phyloP scores from a whole-genome alignment of 2,113 vertebrate species.

The human (Homo sapiens) region DNA sequence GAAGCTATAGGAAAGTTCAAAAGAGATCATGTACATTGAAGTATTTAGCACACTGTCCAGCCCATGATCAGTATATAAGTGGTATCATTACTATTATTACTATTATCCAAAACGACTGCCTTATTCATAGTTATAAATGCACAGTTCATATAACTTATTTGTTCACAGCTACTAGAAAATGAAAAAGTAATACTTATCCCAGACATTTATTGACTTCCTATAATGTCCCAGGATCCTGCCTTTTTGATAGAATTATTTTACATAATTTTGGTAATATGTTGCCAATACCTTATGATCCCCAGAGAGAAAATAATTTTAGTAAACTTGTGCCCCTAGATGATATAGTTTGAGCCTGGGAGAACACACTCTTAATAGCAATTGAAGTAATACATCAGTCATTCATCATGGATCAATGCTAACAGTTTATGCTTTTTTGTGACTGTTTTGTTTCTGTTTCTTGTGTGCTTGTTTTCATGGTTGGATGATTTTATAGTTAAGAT shows the following conservation, averaged over 20 bases:
- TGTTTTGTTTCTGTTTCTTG: not conserved
- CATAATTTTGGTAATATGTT: not conserved
- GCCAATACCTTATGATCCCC: not conserved
- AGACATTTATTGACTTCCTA: not conserved
- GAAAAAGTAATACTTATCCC: not conserved
- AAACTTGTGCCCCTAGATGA: not conserved
- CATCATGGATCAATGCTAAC: not conserved
- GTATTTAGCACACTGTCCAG: not conserved
- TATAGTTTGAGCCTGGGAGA: not conserved
- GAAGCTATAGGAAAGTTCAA: not conserved
- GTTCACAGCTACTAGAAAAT: not conserved
- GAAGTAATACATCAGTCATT: not conserved
- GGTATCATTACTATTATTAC: not conserved
- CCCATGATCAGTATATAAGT: not conserved
- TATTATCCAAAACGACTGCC: not conserved
- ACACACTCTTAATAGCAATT: not conserved
- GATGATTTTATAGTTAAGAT: not conserved
- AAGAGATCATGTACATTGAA: not conserved
- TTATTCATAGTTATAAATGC: not conserved
- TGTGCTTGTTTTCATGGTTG: not conserved
- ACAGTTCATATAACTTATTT: not conserved
- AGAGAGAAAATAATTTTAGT: constrained; percentile 31
- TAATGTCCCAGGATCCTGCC: not conserved
- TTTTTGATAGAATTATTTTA: not conserved
- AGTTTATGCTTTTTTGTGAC: not conserved